Evolutionary conservation across 2,797 vertebrate species (phyloP), one percentile per base, ranked within the genome.

Genomic region (Cuculus canorus): DNA sequence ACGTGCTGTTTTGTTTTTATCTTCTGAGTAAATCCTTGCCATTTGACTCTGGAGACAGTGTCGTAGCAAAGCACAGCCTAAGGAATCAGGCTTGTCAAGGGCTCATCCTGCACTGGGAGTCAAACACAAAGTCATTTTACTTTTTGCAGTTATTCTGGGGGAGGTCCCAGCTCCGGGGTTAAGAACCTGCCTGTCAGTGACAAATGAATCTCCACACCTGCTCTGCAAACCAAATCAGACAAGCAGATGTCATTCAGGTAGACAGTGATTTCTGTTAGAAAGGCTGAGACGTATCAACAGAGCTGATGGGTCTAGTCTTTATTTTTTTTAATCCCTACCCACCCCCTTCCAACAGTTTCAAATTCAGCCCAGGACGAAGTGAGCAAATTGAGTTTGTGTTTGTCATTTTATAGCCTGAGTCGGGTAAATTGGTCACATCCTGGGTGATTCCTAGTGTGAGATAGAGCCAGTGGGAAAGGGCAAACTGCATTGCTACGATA

Each of bases 91-190:
- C 69, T 81, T 94, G 81, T 73, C 91, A 95, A 56, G 37, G 90
- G 91, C 53, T 92, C 92, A 68, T 89, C 93, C 92, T 75, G 37
- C 50, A 68, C 54, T 88, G 56, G 59, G 72, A 88, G 87, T 60
- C 72, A 69, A 85, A 88, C 22, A 69, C n/a, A 75, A 68, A 83
- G 43, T 66, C 25, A 73, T 88, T 91, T 93, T 79, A 56, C 54
- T 86, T 79, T 83, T 86, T 92, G 82, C 89, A 90, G n/a, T 72
- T 90, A 28, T 69, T 86, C 50, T 69, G 59, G 65, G 79, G 85
- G 60, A 90, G 86, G 90, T 39, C 47, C 79, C 82, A 85, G 79
- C 71, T 81, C 48, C 81, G 81, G n/a, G 80, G 53, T 77, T 75
- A 72, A 59, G 63, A 88, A 79, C 86, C 83, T 94, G 66, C 81